Conservation (phyloP, 2,113 vertebrate genomes). For the Oophaga pumilio region DNA sequence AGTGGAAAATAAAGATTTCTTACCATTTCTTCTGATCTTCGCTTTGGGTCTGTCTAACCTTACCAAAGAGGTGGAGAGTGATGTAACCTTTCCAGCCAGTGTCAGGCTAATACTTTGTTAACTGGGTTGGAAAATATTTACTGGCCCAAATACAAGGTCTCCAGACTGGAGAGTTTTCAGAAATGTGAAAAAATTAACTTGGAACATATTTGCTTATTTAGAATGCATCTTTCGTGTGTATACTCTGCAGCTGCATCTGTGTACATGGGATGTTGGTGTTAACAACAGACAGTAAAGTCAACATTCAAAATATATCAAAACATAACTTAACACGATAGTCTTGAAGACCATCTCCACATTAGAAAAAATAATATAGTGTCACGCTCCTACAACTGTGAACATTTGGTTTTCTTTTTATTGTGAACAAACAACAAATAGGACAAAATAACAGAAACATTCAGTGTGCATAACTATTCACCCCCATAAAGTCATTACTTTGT, state of each 20-base stretch:
- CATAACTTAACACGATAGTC: too few species aligned
- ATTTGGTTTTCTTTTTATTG: too few species aligned
- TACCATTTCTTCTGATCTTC: slow-evolving; percentile 19
- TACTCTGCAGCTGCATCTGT: not conserved
- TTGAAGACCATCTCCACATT: too few species aligned
- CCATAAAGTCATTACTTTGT: too few species aligned
- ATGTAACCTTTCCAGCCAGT: slow-evolving; percentile 30
- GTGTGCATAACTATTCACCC: too few species aligned
- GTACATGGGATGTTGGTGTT: not conserved
- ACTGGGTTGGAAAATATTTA: slow-evolving; percentile 19
- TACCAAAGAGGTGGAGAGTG: slow-evolving; percentile 23
- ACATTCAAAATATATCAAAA: not conserved
- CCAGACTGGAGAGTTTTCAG: not conserved
- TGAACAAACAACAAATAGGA: too few species aligned
- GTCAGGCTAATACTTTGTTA: not conserved
- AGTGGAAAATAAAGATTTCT: slow-evolving; percentile 47
- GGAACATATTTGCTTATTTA: not conserved
- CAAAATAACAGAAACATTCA: too few species aligned
- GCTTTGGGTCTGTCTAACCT: slow-evolving; percentile 5
- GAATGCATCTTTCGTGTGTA: not conserved
- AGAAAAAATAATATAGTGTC: too few species aligned
- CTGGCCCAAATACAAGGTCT: slow-evolving; percentile 14
- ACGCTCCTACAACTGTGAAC: too few species aligned
- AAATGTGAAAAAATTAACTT: not conserved
- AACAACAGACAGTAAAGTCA: not conserved